These are phyloP conservation scores for Delphinapterus leucas DNA, from an alignment of 2,113 vertebrate species.

Conservation along the genomic window DNA sequence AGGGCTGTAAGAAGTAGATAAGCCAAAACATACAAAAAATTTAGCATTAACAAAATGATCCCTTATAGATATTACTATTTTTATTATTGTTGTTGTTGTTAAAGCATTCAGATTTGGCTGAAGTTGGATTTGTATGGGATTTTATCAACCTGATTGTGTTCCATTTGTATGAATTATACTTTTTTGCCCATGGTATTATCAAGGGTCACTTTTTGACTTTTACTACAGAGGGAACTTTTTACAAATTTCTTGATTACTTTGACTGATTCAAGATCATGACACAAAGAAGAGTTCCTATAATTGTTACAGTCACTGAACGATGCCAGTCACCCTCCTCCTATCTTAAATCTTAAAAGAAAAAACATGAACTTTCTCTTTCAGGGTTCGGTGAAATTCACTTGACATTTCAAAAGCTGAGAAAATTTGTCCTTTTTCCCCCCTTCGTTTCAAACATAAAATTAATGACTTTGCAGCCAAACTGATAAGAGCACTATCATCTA, in stretches of 20 bases:
- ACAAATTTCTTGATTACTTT: conserved; percentile 54
- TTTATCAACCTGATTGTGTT: background rate
- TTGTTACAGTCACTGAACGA: conserved; percentile 50
- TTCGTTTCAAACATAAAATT: conserved; percentile 61
- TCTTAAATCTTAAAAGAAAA: conserved; percentile 41
- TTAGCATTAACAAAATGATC: background rate
- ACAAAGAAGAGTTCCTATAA: conserved; percentile 34
- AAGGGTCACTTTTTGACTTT: conserved; percentile 51
- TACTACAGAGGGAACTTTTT: background rate
- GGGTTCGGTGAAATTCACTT: conserved; percentile 50
- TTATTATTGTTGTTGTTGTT: background rate
- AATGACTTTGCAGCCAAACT: conserved; percentile 70
- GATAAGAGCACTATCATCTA: conserved; percentile 75
- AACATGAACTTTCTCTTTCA: background rate
- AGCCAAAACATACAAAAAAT: background rate
- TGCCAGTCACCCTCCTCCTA: background rate
- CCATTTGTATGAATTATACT: background rate
- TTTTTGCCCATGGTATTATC: background rate
- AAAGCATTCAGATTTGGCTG: background rate
- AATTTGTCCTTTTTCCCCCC: conserved; percentile 36
- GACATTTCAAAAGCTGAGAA: conserved; percentile 72
- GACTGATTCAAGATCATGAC: conserved; percentile 48
- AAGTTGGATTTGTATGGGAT: background rate
- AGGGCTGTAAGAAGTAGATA: background rate
- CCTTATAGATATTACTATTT: background rate